A percentile compares a stretch with the other conserved stretches of the same genome.
phyloP scores from a whole-genome alignment of 2,797 vertebrate genomes.

The Sternotherus odoratus region DNA sequence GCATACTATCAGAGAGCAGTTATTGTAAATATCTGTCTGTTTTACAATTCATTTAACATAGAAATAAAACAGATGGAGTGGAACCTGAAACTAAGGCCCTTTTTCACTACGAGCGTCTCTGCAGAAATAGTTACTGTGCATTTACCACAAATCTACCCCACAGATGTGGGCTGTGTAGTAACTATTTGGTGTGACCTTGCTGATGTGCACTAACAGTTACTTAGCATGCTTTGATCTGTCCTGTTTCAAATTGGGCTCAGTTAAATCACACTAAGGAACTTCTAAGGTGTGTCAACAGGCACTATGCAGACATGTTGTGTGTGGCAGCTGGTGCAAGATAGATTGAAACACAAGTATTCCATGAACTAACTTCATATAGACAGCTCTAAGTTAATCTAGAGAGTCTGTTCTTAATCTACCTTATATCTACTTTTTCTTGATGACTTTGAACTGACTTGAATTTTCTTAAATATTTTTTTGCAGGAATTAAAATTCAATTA shows the following conservation, averaged over 20 bases:
- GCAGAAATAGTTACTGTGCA: neutral
- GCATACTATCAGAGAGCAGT: neutral
- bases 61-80: neutral
- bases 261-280: neutral
- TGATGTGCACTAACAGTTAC: neutral
- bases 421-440: neutral
- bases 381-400: neutral
- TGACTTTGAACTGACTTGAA: neutral
- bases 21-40: neutral
- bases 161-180: rapidly evolving
- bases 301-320: neutral
- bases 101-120: neutral
- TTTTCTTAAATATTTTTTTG: slow-evolving; percentile 26
- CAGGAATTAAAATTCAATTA: neutral
- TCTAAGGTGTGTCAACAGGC: neutral
- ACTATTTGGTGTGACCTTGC: neutral
- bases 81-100: neutral
- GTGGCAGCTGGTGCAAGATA: neutral
- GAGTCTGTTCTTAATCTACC: neutral
- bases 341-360: neutral
- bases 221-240: neutral
- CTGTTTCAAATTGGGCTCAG: neutral
- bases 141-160: neutral
- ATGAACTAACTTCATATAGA: neutral
- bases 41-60: neutral